These are phyloP conservation scores for Sebastes miniatus DNA, from an alignment of 2,797 vertebrate genomes.

Conservation along the genomic window DNA sequence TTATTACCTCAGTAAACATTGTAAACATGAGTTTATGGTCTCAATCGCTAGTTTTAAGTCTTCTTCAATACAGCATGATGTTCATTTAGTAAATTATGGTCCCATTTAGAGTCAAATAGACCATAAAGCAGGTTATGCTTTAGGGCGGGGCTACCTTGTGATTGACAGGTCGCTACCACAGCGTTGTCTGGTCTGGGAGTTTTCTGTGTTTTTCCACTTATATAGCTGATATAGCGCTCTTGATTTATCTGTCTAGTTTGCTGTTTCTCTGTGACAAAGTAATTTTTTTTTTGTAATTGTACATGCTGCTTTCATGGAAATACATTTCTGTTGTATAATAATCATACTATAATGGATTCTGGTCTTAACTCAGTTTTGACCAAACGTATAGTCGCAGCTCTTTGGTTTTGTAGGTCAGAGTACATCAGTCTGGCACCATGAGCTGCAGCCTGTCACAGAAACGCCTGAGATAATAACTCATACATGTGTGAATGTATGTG, in stretches of 20 bases:
- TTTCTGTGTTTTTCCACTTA: background rate
- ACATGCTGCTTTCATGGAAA: background rate
- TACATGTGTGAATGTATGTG: background rate
- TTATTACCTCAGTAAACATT: too few relatives aligned
- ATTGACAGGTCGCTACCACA: too few relatives aligned
- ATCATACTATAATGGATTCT: background rate
- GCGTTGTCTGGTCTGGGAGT: too few relatives aligned
- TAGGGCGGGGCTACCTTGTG: too few relatives aligned
- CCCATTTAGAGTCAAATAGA: too few relatives aligned
- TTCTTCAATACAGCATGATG: too few relatives aligned
- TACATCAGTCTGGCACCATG: slow-evolving; percentile 25
- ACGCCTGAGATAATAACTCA: slow-evolving; percentile 9
- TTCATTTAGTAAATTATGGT: too few relatives aligned
- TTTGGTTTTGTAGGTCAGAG: background rate
- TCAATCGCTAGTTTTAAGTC: too few relatives aligned
- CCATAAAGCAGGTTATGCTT: too few relatives aligned
- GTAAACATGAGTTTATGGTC: too few relatives aligned
- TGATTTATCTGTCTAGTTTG: background rate
- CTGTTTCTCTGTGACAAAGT: background rate
- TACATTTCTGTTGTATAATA: background rate
- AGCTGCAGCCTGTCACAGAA: slow-evolving; percentile 19
- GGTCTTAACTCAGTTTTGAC: background rate
- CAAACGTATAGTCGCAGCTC: background rate
- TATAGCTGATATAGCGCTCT: background rate
- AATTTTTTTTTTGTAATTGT: background rate